Base-by-base conservation (phyloP, 2,113 vertebrate species). In the Osmerus eperlanus region DNA sequence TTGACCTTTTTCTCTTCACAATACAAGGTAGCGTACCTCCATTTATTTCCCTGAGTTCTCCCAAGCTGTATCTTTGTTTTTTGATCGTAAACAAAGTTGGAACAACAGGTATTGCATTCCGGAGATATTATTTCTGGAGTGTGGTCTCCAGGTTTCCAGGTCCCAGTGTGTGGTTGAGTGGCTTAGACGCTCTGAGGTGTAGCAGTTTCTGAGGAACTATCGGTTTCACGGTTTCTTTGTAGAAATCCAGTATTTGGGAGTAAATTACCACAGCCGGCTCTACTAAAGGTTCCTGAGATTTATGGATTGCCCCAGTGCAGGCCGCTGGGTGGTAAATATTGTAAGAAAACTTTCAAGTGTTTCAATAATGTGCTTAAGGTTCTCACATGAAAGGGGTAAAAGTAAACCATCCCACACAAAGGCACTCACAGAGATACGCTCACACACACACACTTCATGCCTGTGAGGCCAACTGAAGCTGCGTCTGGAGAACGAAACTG, bases 221-320 rank as follows among this genome's bases (percentile, higher is more conserved):
- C 19, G 25, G 51, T 15, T 29, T 41, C 18, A 23, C 54, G 81
- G 73, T 73, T 65, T 59, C 67, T 66, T 66, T 15, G 63, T 62
- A 78, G 59, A 77, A 75, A 71, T 76, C 68, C 74, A 76, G 71
- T 70, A 83, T 83, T 78, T 74, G 63, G 74, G 70, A 84, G 82
- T 65, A 47, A 65, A 85, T 86, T 83, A 83, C 69, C 69, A 82
- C 74, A 76, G 83, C 69, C 75, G 71, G 73, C 67, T 83, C 77
- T 79, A 75, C 64, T 58, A 68, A 79, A 77, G 79, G 23, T 81
- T 83, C 21, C 55, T 62, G 62, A 79, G 78, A 78, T 83, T 78
- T 85, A 84, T 81, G 81, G 73, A 85, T 85, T 73, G 74, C 78
- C 29, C 77, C 61, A 36, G 74, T 82, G 75, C 61, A 74, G 75